A percentile compares a stretch with the other conserved stretches of the same genome.
These are phyloP conservation scores for Cryptotermes secundus DNA, from an alignment of 1,140 invertebrate species.

Conservation along the genomic window DNA sequence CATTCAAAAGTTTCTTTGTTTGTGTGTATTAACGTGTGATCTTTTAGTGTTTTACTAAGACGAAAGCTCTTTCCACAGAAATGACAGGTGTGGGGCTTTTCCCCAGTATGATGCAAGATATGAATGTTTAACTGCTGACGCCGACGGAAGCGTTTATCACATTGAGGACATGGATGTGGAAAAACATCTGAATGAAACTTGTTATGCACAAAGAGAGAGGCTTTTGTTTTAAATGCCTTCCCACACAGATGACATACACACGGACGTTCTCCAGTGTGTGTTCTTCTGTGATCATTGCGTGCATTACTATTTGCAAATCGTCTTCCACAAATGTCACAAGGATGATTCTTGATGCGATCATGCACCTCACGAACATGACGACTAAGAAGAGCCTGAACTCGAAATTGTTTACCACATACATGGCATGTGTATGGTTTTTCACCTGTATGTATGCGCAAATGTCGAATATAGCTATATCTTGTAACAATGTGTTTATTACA, in stretches of 20 bases:
- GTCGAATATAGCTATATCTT: constrained; percentile 59
- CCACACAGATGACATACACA: constrained; percentile 61
- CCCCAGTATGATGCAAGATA: constrained; percentile 62
- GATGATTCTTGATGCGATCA: constrained; percentile 57
- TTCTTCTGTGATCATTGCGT: constrained; percentile 56
- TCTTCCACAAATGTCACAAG: constrained; percentile 56
- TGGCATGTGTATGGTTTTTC: constrained; percentile 72
- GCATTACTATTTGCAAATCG: constrained; percentile 54
- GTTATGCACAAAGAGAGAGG: constrained; percentile 54
- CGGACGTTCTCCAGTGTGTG: constrained; percentile 63
- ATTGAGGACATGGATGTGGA: constrained; percentile 61
- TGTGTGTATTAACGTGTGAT: constrained; percentile 54
- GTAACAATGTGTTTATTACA: constrained; percentile 62
- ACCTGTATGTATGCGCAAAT: constrained; percentile 66
- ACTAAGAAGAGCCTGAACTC: constrained; percentile 59
- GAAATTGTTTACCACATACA: constrained; percentile 72
- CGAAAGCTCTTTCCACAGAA: constrained; percentile 58
- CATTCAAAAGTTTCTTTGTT: constrained; percentile 56
- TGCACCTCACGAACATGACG: constrained; percentile 65
- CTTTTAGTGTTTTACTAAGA: constrained; percentile 52
- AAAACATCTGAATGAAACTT: constrained; percentile 55
- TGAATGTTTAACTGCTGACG: constrained; percentile 59
- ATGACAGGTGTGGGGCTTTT: constrained; percentile 63
- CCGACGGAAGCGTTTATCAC: constrained; percentile 61
- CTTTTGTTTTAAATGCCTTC: constrained; percentile 58